Conservation (phyloP, 2,113 vertebrate species). For the Cyprinus carpio region DNA sequence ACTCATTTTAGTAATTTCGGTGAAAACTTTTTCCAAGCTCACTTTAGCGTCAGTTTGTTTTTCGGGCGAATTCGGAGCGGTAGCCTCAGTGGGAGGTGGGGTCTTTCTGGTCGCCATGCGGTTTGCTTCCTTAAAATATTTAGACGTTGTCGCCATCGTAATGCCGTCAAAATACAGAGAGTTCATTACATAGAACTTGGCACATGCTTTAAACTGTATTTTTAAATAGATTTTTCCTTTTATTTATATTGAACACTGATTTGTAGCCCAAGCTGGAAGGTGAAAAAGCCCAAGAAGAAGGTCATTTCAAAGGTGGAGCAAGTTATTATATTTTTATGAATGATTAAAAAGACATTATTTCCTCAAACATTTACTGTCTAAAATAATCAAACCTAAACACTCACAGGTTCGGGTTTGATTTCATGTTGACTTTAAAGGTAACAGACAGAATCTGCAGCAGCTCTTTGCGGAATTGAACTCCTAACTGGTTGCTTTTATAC, state of each 20-base stretch:
- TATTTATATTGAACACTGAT: too few relatives aligned
- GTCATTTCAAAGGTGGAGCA: not conserved
- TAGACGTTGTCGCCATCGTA: not conserved
- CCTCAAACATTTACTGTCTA: not conserved
- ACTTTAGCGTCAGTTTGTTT: not conserved
- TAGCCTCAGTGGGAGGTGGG: not conserved
- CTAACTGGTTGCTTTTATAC: constrained; percentile 85
- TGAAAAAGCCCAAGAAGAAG: not conserved
- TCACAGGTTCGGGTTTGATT: not conserved
- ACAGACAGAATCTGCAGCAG: constrained; percentile 78
- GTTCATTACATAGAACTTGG: too few relatives aligned
- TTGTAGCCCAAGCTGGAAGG: too few relatives aligned
- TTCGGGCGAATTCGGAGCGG: not conserved
- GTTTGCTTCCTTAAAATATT: not conserved
- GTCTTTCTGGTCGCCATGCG: not conserved
- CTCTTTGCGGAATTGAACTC: constrained; percentile 85
- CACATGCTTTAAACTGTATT: too few relatives aligned
- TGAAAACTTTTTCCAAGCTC: not conserved
- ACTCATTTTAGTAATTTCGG: not conserved
- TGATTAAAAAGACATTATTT: not conserved
- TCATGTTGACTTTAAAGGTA: not conserved
- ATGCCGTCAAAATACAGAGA: not conserved
- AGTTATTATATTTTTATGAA: not conserved
- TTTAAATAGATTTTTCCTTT: too few relatives aligned
- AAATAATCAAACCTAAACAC: not conserved